Evolutionary conservation across 2,888 invertebrate species (phyloP), one percentile per base, ranked within the genome.

Genomic region (Drosophila monieri): DNA sequence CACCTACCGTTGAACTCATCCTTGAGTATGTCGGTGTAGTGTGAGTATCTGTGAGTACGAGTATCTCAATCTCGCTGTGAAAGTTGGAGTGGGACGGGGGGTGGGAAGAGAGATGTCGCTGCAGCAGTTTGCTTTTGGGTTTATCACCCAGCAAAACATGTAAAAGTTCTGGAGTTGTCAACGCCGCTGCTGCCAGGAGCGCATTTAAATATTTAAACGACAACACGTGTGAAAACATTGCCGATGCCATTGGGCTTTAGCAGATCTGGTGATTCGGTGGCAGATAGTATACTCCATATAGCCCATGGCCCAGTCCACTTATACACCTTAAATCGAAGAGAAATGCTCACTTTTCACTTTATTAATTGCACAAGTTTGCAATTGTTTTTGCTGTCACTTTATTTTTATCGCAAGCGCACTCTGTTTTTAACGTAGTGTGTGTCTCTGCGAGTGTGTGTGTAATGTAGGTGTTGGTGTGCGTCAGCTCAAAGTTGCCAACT

Each of bases 401-500:
- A 77, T 79, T 85, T 78, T 83, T 85, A 81, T 83, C 85, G 79
- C 81, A 68, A 68, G 65, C 76, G 73, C 73, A 60, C 77, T 77
- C 74, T 73, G 58, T 70, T 58, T 58, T 35, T 35, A 35, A 35
- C 35, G 35, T 35, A 6, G 54, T 59, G 44, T 67, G 18, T 68
- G 15, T 57, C 46, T 72, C 27, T 67, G 46, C 65, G 18, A 66
- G n/a, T 57, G 48, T 72, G 32, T 65, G 66, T 70, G 68, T 58
- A 70, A 68, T 70, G 68, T 58, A 70, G 61, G 52, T 57, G 35
- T 37, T 27, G 10, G 67, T 68, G 54, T 60, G 69, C 58, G 79
- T 85, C 81, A 83, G 85, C 83, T 81, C 76, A 83, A 85, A 83
- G 83, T 83, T 83, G 76, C 83, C 79, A 83, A 83, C 83, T 83